Evolutionary conservation across 1,140 invertebrate species (phyloP).

Genomic region (Bombus vancouverensis): DNA sequence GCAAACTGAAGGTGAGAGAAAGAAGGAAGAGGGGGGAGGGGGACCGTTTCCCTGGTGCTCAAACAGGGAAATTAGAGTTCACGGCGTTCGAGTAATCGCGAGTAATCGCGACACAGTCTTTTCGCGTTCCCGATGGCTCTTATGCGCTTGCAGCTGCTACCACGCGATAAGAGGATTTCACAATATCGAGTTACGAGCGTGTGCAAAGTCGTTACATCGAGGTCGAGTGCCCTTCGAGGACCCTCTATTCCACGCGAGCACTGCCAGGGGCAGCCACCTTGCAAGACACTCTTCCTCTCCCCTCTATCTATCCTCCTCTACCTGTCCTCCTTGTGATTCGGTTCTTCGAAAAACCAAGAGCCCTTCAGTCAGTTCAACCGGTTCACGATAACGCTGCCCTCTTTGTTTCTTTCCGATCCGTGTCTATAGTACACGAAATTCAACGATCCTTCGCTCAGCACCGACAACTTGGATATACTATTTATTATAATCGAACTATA

Average conservation of each 20-base stretch:
- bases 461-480: neutral
- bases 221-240: constrained; percentile 60
- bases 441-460: neutral
- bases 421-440: neutral
- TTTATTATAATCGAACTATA: neutral
- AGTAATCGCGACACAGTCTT: constrained; percentile 35
- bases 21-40: accelerated
- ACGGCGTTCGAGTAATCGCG: neutral
- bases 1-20: neutral
- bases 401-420: constrained; percentile 14
- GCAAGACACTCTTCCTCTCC: constrained; percentile 39
- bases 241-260: constrained; percentile 59
- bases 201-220: constrained; percentile 65
- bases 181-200: constrained; percentile 65
- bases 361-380: constrained; percentile 10
- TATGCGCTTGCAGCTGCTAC: constrained; percentile 52
- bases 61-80: constrained; percentile 33
- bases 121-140: constrained; percentile 39
- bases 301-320: constrained; percentile 9
- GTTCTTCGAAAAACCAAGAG: constrained; percentile 43
- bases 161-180: constrained; percentile 64
- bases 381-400: constrained; percentile 25
- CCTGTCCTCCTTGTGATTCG: constrained; percentile 22
- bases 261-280: constrained; percentile 55
- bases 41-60: neutral